Conservation (phyloP, 2,888 invertebrate genomes). For the Sinhomidia bicolor region DNA sequence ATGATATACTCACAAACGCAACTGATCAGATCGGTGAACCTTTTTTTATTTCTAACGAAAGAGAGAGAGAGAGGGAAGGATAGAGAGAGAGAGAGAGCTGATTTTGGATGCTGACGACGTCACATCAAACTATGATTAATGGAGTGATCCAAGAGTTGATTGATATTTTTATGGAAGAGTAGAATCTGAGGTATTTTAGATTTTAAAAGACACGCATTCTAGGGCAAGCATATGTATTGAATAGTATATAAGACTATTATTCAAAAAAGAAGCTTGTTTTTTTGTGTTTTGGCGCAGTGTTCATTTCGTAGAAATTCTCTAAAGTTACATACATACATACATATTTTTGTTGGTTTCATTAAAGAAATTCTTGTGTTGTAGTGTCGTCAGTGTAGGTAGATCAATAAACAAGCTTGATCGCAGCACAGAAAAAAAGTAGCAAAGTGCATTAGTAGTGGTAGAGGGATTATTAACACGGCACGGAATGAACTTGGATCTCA, state of each 20-base stretch:
- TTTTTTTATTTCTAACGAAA: slow-evolving; percentile 50
- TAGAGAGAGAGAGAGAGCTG: neutral
- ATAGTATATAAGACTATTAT: neutral
- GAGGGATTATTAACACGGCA: too few species aligned
- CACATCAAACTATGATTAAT: slow-evolving; percentile 67
- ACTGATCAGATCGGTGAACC: slow-evolving; percentile 48
- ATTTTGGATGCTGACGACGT: slow-evolving; percentile 56
- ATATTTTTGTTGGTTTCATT: neutral
- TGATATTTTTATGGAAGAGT: slow-evolving; percentile 54
- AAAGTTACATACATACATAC: neutral
- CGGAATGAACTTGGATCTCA: neutral
- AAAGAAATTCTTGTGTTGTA: slow-evolving; percentile 7
- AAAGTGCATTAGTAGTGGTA: too few species aligned
- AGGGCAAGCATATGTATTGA: neutral
- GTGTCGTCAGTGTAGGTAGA: neutral
- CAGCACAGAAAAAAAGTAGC: too few species aligned
- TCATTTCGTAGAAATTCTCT: neutral
- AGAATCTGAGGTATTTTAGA: slow-evolving; percentile 20
- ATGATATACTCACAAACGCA: slow-evolving; percentile 11
- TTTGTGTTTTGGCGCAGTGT: neutral
- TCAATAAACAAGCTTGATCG: neutral
- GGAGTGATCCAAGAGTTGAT: slow-evolving; percentile 47
- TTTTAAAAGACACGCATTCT: slow-evolving; percentile 29
- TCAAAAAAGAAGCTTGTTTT: neutral
- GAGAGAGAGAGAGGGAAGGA: neutral